These are phyloP conservation scores for Rhinella marina DNA, from an alignment of 2,797 vertebrate species.

Conservation along the genomic window DNA sequence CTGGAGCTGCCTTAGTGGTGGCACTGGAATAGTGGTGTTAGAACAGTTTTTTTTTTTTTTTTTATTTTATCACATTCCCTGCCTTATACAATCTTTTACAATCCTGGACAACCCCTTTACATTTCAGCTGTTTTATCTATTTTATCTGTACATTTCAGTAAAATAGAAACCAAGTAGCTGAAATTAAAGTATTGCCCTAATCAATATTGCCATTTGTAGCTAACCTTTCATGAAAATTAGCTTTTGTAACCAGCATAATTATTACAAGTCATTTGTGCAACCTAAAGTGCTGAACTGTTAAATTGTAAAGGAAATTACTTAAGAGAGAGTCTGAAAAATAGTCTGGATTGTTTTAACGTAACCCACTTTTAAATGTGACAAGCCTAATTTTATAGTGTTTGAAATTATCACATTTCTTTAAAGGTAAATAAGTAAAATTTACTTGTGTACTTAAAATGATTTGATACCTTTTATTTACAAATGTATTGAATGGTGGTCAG, in stretches of 20 bases:
- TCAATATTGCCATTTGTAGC: slow-evolving; percentile 26
- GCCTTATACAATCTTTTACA: not conserved
- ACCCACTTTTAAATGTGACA: not conserved
- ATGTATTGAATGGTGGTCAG: not conserved
- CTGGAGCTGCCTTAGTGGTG: no score
- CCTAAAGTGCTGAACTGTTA: slow-evolving; percentile 47
- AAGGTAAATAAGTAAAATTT: not conserved
- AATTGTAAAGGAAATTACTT: slow-evolving; percentile 46
- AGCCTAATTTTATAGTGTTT: not conserved
- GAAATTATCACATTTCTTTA: not conserved
- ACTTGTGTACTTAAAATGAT: not conserved
- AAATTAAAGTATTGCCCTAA: slow-evolving; percentile 3
- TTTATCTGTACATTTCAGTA: no score
- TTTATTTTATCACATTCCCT: no score
- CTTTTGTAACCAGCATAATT: slow-evolving; percentile 36
- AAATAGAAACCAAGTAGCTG: not conserved
- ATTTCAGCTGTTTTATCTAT: not conserved
- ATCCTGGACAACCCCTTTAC: no score
- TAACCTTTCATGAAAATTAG: slow-evolving; percentile 48
- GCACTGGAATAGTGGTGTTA: no score
- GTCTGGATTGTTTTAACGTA: not conserved
- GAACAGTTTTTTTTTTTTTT: no score
- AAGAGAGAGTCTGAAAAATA: not conserved
- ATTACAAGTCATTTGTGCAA: slow-evolving; percentile 18
- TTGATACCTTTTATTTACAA: not conserved